A percentile compares a stretch with the other conserved stretches of the same genome.
Conservation (phyloP, 2,113 vertebrate genomes). For the Entosphenus tridentatus region DNA sequence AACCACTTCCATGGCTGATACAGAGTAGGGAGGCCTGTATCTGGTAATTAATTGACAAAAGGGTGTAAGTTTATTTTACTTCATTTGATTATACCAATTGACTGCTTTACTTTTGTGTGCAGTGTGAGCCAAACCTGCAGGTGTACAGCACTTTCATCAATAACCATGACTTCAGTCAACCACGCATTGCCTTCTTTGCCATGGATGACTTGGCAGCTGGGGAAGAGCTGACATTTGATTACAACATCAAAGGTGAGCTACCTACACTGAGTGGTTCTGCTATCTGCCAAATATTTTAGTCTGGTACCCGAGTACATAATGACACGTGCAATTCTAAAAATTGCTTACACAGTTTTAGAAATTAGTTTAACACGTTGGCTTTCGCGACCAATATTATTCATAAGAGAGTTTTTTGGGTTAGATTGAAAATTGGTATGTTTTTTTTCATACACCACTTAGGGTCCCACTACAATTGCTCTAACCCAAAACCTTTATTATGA, state of each 20-base stretch:
- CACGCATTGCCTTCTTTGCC: constrained; percentile 60
- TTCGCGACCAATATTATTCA: too few species aligned
- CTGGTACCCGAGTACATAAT: too few species aligned
- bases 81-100: constrained; percentile 9
- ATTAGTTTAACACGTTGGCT: too few species aligned
- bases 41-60: neutral
- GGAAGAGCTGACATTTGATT: constrained; percentile 82
- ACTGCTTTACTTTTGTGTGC: constrained; percentile 12
- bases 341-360: too few species aligned
- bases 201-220: constrained; percentile 42
- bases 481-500: too few species aligned
- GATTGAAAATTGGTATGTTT: too few species aligned
- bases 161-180: constrained; percentile 56
- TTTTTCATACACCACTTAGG: too few species aligned
- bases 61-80: constrained; percentile 3
- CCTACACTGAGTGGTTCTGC: too few species aligned
- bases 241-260: constrained; percentile 61
- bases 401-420: too few species aligned
- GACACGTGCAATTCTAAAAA: too few species aligned
- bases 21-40: neutral
- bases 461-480: too few species aligned
- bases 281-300: too few species aligned
- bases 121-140: constrained; percentile 75
- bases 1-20: neutral
- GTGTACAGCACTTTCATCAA: constrained; percentile 79